These are phyloP conservation scores for Akabosia matsudoensis DNA, from an alignment of 1,140 invertebrate species.

Conservation along the genomic window DNA sequence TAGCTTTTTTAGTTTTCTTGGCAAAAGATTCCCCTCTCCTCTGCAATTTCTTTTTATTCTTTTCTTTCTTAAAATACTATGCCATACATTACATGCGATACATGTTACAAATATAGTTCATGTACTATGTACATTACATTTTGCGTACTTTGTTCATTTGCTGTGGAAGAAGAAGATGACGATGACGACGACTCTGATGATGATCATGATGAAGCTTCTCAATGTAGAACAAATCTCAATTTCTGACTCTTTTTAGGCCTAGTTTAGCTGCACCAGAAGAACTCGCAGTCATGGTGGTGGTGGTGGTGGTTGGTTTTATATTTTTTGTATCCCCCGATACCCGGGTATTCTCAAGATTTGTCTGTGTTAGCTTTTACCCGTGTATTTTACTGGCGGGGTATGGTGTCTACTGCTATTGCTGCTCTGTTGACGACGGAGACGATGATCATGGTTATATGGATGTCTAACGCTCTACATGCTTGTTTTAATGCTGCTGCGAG, in stretches of 20 bases:
- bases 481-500: neutral
- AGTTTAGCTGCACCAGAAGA: no score
- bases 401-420: constrained; percentile 4
- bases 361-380: neutral
- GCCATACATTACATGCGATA: neutral
- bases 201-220: neutral
- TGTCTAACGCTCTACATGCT: neutral
- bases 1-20: neutral
- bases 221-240: constrained; percentile 2
- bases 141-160: neutral
- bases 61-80: neutral
- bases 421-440: neutral
- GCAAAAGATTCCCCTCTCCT: neutral
- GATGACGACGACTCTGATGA: neutral
- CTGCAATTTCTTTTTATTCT: neutral
- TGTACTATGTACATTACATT: no score
- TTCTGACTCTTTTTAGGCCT: no score
- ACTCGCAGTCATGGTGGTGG: neutral
- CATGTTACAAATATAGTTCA: no score
- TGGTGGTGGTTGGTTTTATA: neutral
- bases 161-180: neutral
- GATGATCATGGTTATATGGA: neutral
- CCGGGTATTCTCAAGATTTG: constrained; percentile 7
- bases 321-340: constrained; percentile 5
- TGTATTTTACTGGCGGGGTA: neutral